Base-by-base conservation (phyloP, 2,113 vertebrate genomes). In the Hassar affinis region DNA sequence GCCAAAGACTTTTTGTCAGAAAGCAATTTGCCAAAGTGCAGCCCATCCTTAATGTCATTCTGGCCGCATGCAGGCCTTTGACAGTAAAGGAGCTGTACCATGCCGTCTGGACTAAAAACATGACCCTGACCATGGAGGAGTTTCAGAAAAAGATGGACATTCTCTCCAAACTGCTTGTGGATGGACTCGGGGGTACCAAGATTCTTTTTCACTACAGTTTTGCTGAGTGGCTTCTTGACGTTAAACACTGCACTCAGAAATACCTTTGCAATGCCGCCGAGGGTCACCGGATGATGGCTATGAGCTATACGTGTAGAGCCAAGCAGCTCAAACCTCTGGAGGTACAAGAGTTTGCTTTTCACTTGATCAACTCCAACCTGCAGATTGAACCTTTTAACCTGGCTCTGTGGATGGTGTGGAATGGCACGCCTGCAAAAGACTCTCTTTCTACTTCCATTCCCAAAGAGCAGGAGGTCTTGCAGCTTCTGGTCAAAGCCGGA, bases 331-430 rank as follows among this genome's bases (percentile, higher is more conserved):
- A 96, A 1, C 96, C 97, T 0, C 83, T 96, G 18, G 96, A 98
- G 91, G 97, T 98, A 81, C 97, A 98, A 82, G 97, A 99, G 90
- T 98, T 99, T 91, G 97, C 97, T 0, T 90, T 97, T 88, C 98
- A 99, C 89, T 94, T 99, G 14, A 96, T 99, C 85, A 96, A 95
- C 87, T 98, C 97, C 33, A 98, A 97, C 89, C 89, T 99, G 10
- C 97, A 99, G 84, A 89, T 99, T 45, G 97, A 97, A 87, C 95
- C 97, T 11, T 96, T 94, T 33, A 95, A 97, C 86, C 89, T 99
- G 78, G 98, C 98, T 62, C 94, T 98, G 59, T 99, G 98, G 98
- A 98, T 99, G 97, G 95, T 99, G 72, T 99, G 97, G 98, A 99
- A 98, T 14, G 96, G 97, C 72, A 97, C 97, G 0, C 97, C 97